Evolutionary conservation across 2,797 vertebrate species (phyloP).

Genomic region (Melanotaenia maccullochi): DNA sequence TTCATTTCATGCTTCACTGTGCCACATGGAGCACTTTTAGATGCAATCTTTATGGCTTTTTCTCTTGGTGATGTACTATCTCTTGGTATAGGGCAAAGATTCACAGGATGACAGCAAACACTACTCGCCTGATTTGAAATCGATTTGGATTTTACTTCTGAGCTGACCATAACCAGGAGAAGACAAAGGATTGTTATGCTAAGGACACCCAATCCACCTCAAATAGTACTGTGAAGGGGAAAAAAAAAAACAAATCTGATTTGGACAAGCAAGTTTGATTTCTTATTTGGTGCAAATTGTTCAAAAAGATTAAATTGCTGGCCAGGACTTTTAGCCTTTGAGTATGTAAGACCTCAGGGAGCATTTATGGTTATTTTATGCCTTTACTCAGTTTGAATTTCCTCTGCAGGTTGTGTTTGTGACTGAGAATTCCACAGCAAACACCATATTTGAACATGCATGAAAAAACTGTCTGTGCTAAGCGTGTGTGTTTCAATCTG

Average conservation of each 20-base stretch:
- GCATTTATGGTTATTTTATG: not conserved
- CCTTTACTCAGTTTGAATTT: not conserved
- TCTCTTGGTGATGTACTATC: conserved; percentile 5
- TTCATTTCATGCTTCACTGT: conserved; percentile 4
- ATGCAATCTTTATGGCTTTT: conserved; percentile 10
- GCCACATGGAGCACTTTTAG: not conserved
- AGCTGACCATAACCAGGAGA: not conserved
- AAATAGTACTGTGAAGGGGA: not conserved
- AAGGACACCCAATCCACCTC: not conserved
- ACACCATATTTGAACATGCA: not conserved
- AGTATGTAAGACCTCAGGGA: not conserved
- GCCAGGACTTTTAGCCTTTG: not conserved
- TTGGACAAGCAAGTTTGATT: not conserved
- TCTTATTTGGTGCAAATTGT: not conserved
- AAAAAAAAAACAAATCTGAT: not conserved
- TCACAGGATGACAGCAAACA: conserved; percentile 14
- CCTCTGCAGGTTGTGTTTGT: not conserved
- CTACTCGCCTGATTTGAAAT: conserved; percentile 17
- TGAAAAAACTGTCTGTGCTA: not conserved
- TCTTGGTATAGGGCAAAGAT: conserved; percentile 22
- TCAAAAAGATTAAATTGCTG: not conserved
- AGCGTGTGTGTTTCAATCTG: not conserved
- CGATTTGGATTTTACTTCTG: conserved; percentile 22
- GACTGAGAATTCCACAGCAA: not conserved
- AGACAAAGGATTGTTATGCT: not conserved